Evolutionary conservation across 1,140 invertebrate species (phyloP), one percentile per base, ranked within the genome.

Genomic region (Amyelois transitella): DNA sequence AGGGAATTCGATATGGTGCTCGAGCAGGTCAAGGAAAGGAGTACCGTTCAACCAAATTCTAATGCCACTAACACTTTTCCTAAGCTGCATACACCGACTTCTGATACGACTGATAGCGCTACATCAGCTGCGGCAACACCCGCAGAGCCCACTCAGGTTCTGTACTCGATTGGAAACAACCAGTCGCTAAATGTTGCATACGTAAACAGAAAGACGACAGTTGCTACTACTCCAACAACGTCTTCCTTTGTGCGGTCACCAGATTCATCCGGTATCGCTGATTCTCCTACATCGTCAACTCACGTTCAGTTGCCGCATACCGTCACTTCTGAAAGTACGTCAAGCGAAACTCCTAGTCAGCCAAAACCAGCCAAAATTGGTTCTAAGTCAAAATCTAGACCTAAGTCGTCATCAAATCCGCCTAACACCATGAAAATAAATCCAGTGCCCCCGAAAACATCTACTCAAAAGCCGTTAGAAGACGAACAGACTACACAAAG

Each of bases 1-100:
- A 86, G 94, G 25, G 94, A 96, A 77, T 96, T 96, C 69, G 94
- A 96, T 75, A 94, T 94, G 79, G 94, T 96, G 0, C 85, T 95
- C 43, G 94, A 96, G 74, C 93, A 95, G 82, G 92, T 95, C 1
- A 94, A 95, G 70, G 93, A 94, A 76, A 82, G 93, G 38, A 94
- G 93, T 56, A 92, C 91, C 0, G 91, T 91, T 1, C 91, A 91
- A 59, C 83, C 84, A 7, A 80, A 66, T 32, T 65, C 64, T 21
- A 74, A 55, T 43, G 19, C 58, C 5, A 71, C 55, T 52, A 71
- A 22, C 45, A 58, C 55, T 6, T 76, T 69, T 50, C 55, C 64
- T 25, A 81, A 81, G 64, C 38, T 72, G 5, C 68, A 70, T n/a
- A 71, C 67, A 28, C 21, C 71, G 21, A 61, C 75, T 1, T 68